Base-by-base conservation (phyloP, 1,140 invertebrate genomes). In the Drosophila melanogaster region DNA sequence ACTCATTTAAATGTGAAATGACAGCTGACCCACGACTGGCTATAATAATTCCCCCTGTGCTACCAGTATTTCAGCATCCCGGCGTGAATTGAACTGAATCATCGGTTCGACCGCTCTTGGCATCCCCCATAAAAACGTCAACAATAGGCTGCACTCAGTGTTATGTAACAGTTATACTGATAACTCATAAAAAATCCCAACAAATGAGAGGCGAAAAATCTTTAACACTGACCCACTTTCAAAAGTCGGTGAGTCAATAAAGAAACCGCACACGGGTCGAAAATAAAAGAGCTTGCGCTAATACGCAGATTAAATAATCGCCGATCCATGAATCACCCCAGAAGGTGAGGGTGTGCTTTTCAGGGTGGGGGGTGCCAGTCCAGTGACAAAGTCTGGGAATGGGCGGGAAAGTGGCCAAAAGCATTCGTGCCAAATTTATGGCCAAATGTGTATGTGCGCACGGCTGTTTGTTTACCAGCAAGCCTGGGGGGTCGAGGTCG, bases 221-320 rank as follows among this genome's bases (percentile, higher is more conserved):
- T 87, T 86, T 86, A 86, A 83, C 81, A 86, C 81, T 86, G 81
- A 86, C 81, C 81, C 75, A 86, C 81, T 83, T 86, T 81, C 83
- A 71, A 65, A 41, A 58, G 67, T 54, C 40, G 59, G 81, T 86
- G 81, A 86, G 81, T 86, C 81, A 86, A 86, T 86, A 86, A 81
- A 86, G 69, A 87, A 86, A 86, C 81, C 83, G 78, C 81, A 78
- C 54, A 14, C 26, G 46, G 19, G 46, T 61, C 62, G 38, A 58
- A 55, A 61, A 61, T 61, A 61, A 61, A 79, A 65, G 67, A 77
- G 60, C 60, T 85, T 65, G 75, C 81, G 81, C 74, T 86, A 86
- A 86, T 86, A 87, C 80, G 79, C 61, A 87, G 81, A 86, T 86
- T 86, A 86, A 86, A 87, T 86, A 86, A 86, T 87, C 81, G 70